phyloP scores from a whole-genome alignment of 2,797 vertebrate genomes.

The Ciconia nigra region DNA sequence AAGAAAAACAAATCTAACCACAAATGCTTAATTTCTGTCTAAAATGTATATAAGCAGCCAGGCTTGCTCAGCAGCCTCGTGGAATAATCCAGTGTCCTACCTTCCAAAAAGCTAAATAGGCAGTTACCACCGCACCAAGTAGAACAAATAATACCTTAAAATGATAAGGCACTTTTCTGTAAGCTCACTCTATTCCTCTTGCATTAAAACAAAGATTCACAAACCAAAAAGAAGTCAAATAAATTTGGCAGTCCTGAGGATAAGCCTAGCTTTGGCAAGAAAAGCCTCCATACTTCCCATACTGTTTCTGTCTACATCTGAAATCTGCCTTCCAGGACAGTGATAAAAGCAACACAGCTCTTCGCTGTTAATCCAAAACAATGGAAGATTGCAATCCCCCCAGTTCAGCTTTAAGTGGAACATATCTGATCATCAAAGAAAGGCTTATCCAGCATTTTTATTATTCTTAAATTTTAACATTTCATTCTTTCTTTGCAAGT shows the following conservation, averaged over 20 bases:
- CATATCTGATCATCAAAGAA: not conserved
- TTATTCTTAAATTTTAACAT: not conserved
- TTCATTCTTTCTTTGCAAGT: not conserved
- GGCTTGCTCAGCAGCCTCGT: not conserved
- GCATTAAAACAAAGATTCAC: not conserved
- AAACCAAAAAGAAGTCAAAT: not conserved
- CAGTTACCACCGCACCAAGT: not conserved
- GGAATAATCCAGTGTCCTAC: not conserved
- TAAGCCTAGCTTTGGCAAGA: not conserved
- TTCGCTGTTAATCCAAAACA: not conserved
- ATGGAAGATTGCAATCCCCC: not conserved
- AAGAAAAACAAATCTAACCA: constrained; percentile 47
- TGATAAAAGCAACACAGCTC: not conserved
- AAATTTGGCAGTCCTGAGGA: not conserved
- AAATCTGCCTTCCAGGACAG: not conserved
- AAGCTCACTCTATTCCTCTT: not conserved
- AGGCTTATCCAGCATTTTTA: not conserved
- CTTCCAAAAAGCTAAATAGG: not conserved
- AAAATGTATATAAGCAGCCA: not conserved
- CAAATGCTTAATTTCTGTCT: constrained; percentile 22
- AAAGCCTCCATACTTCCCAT: not conserved
- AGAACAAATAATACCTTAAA: not conserved
- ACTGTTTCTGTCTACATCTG: not conserved
- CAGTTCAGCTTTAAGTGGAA: not conserved
- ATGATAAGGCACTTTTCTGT: not conserved